A percentile compares a stretch with the other conserved stretches of the same genome.
These are phyloP conservation scores for Drosophila teissieri DNA, from an alignment of 1,140 invertebrate species.

Conservation along the genomic window DNA sequence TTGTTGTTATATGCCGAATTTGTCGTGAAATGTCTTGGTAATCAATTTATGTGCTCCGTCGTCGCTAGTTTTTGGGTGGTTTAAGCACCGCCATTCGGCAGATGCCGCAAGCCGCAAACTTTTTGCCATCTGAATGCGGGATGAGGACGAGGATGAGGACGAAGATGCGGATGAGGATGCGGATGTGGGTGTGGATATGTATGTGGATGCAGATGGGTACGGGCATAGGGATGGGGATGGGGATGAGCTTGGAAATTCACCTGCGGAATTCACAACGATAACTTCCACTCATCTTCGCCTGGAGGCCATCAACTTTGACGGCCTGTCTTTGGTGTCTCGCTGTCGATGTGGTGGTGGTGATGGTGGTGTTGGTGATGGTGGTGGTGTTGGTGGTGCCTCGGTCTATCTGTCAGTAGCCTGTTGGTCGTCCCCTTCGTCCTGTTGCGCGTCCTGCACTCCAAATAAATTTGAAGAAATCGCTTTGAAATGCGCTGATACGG, in stretches of 20 bases:
- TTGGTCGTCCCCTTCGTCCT: constrained; percentile 10
- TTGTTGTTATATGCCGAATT: constrained; percentile 73
- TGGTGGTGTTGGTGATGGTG: too few relatives aligned
- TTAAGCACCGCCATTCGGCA: constrained; percentile 35
- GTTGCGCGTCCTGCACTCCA: constrained; percentile 12
- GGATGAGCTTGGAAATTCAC: constrained; percentile 35
- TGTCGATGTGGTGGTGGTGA: not conserved
- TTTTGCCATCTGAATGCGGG: constrained; percentile 7
- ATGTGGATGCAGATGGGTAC: not conserved
- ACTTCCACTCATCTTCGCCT: constrained; percentile 41
- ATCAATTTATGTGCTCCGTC: constrained; percentile 71
- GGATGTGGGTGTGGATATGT: not conserved
- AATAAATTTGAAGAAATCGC: not conserved
- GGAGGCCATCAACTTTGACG: constrained; percentile 46
- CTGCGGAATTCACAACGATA: constrained; percentile 55
- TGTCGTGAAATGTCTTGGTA: constrained; percentile 74
- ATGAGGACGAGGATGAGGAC: not conserved
- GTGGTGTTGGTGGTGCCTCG: not conserved
- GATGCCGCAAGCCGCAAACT: constrained; percentile 26
- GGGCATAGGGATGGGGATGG: not conserved
- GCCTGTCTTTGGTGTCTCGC: constrained; percentile 10
- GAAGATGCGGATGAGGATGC: not conserved
- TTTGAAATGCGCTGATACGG: not conserved
- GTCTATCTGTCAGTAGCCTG: constrained; percentile 22
- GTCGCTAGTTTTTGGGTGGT: constrained; percentile 44